Base-by-base conservation (phyloP, 2,888 invertebrate genomes). In the Plusia festucae region DNA sequence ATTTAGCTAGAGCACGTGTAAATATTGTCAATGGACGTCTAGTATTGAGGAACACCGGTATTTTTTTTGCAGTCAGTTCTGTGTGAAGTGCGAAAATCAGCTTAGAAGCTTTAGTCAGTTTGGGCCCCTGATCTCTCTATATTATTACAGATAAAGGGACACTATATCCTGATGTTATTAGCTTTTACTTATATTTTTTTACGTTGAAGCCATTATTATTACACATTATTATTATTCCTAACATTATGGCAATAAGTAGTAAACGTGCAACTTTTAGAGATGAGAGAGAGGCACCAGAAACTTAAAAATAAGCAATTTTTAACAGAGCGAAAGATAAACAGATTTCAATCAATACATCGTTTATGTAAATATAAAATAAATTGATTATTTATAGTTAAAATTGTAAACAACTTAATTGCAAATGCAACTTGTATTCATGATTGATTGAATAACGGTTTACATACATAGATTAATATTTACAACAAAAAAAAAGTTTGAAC, bases 11-110 rank as follows among this genome's bases (percentile, higher is more conserved):
- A n/a, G 57, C 60, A 30, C 30, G 60, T 58, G 74, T 53, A 32
- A 63, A 73, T 18, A 32, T 54, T 58, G 55, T 79, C 67, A 67
- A 79, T 76, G 69, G 44, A 44, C 46, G 53, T 55, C 54, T 53
- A 46, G 32, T 52, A 22, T 57, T 5, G 22, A 34, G 5, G 16
- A 24, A 11, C 9, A 49, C 46, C 46, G 46, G 18, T 49, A 7
- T 0, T n/a, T n/a, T 44, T 49, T 11, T 18, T 11, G 3, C 3
- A 11, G 3, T 20, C 2, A 24, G 30, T 9, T 30, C 9, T 30
- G 30, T 1, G 8, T 9, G 30, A 30, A 30, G 30, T 30, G 9
- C 9, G 9, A 30, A 30, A 9, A 9, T 30, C 30, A 9, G 9
- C 30, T 8, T 30, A 8, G 1, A 30, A 30, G 6, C 24, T 24